Evolutionary conservation across 2,888 invertebrate genomes (phyloP), one percentile per base, ranked within the genome.

Genomic region (Hybos culiciformis): DNA sequence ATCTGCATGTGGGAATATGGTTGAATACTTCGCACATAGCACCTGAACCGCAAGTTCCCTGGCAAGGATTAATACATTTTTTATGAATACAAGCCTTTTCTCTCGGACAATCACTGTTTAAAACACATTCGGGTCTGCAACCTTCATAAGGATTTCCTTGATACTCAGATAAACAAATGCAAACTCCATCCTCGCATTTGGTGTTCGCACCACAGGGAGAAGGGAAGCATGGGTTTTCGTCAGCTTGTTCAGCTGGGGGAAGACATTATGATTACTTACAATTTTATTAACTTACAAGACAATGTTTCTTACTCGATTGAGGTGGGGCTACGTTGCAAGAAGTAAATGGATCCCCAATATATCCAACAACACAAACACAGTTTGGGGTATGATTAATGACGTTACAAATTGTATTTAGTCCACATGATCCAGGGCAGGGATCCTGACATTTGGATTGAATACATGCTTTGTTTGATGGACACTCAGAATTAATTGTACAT

Each of bases 191-290:
- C 6, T 54, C 67, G 55, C 84, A 85, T 50, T 73, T 70, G 23
- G 82, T 74, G 54, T 83, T 84, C 8, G 80, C 69, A 29, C 82
- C 83, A 56, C 84, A 84, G 1, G 80, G 80, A 17, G 78, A 75
- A 31, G n/a, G n/a, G n/a, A n/a, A n/a, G 52, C 83, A 83, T 3
- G 78, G 78, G 54, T 78, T 73, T 42, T 70, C 59, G 4, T 50
- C 44, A 14, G 43, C 42, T 50, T 56, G 46, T 54, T 51, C 51
- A 47, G 50, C 56, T 56, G 44, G 38, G 31, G 37, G 31, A 43
- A 9, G 20, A 18, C 37, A 17, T 29, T 17, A n/a, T 29, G 4
- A n/a, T 29, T 29, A 12, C n/a, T 2, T 2, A 34, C 11, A 18
- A 34, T 19, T 12, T n/a, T 4, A 29, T 12, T 2, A n/a, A n/a